Evolutionary conservation across 1,140 invertebrate genomes (phyloP), one percentile per base, ranked within the genome.

Genomic region (Drosophila auraria): DNA sequence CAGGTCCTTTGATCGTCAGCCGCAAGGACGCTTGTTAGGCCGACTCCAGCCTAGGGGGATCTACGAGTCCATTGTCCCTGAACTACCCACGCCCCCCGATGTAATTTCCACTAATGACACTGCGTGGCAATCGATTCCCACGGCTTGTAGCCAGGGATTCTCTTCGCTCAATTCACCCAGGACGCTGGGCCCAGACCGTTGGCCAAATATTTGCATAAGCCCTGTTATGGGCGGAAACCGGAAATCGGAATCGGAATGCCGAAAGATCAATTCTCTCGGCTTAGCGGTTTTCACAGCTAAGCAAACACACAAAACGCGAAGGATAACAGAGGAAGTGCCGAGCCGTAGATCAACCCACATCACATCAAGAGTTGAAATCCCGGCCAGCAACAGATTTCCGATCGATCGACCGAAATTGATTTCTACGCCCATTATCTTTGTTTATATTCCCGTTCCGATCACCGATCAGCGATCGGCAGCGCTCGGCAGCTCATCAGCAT

Each of bases 161-260:
- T 40, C 36, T 23, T 38, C 42, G 15, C 45, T 36, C 65, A 30
- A 44, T 12, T 27, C 27, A 11, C 25, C 12, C 27, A 59, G n/a
- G 25, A 47, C 33, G 23, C 50, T 49, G n/a, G n/a, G n/a, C 12
- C 36, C 33, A 14, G 30, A 50, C 47, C 53, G 64, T 50, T 80
- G 56, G 72, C 50, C 50, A 83, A 87, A 87, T 87, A 87, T 87
- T 89, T 84, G 78, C 83, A 89, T 87, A 75, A 83, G 53, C 54
- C 82, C 57, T 71, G 20, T 20, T 20, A 20, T 20, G 66, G 59
- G 70, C 77, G 69, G 73, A 83, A 83, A 83, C 73, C 66, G 84
- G 78, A 87, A 83, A 71, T 62, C 45, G 77, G 12, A 79, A 44
- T 49, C 36, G 65, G 17, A 80, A 38, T 45, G 25, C 44, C 40